phyloP scores from a whole-genome alignment of 2,797 vertebrate species.

The Botia almorhae region DNA sequence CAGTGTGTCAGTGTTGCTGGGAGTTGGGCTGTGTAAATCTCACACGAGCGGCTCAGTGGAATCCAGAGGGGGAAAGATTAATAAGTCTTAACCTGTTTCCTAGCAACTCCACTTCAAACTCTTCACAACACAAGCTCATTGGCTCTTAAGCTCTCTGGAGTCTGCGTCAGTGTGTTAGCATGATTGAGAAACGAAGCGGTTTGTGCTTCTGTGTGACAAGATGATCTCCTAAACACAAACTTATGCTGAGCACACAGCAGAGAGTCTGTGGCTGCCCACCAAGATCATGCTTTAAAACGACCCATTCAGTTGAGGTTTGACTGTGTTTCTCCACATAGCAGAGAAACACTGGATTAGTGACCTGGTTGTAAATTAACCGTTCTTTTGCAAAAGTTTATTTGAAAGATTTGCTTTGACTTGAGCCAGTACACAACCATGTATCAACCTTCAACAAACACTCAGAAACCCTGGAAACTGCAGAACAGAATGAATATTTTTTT shows the following conservation, averaged over 20 bases:
- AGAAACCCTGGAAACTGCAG: background rate
- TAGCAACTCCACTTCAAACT: slow-evolving; percentile 57
- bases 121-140: slow-evolving; percentile 23
- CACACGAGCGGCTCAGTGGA: slow-evolving; percentile 42
- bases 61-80: slow-evolving; percentile 57
- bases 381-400: no score
- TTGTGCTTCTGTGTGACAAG: background rate
- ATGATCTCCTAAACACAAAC: background rate
- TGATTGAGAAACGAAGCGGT: slow-evolving; percentile 14
- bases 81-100: slow-evolving; percentile 62
- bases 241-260: background rate
- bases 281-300: background rate
- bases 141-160: slow-evolving; percentile 13
- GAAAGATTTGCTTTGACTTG: background rate
- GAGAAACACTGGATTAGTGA: no score
- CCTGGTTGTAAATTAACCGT: no score
- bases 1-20: slow-evolving; percentile 33
- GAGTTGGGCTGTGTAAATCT: slow-evolving; percentile 19
- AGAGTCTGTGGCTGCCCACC: background rate
- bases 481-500: background rate
- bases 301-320: background rate
- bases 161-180: slow-evolving; percentile 17
- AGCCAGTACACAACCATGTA: background rate
- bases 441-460: background rate
- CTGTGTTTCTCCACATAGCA: background rate